Conservation (phyloP, 1,140 invertebrate genomes). For the Neodiprion pinetum region DNA sequence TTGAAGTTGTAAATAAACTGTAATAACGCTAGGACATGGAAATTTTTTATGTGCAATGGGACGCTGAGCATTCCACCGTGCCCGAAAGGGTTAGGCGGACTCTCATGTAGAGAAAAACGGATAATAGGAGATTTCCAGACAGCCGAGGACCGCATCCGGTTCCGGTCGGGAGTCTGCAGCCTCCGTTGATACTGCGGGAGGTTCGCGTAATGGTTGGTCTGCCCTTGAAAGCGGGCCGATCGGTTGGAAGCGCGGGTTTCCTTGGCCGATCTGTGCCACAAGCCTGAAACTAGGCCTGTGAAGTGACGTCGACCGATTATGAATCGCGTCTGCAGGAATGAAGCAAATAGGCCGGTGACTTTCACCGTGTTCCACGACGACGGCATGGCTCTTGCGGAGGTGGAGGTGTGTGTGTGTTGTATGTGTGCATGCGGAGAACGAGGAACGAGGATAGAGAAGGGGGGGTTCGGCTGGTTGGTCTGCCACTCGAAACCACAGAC, state of each 20-base stretch:
- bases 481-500: not conserved
- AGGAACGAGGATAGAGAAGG: not conserved
- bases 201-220: not conserved
- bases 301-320: slow-evolving; percentile 14
- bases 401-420: not conserved
- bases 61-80: too few species aligned
- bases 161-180: not conserved
- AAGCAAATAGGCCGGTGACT: slow-evolving; percentile 60
- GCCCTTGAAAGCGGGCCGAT: not conserved
- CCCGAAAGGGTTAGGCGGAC: too few species aligned
- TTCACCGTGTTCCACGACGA: slow-evolving; percentile 43
- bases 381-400: slow-evolving; percentile 7
- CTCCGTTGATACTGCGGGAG: too few species aligned
- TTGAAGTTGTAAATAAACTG: too few species aligned
- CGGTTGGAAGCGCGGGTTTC: not conserved
- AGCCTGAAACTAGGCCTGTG: slow-evolving; percentile 9
- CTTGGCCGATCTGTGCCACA: slow-evolving; percentile 6
- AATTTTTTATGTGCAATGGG: too few species aligned
- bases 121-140: not conserved
- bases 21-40: too few species aligned
- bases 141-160: not conserved
- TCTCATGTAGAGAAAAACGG: too few species aligned
- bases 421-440: not conserved
- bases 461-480: not conserved
- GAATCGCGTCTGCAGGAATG: slow-evolving; percentile 43